Base-by-base conservation (phyloP, 2,113 vertebrate genomes). In the Dryoscopus gambensis region DNA sequence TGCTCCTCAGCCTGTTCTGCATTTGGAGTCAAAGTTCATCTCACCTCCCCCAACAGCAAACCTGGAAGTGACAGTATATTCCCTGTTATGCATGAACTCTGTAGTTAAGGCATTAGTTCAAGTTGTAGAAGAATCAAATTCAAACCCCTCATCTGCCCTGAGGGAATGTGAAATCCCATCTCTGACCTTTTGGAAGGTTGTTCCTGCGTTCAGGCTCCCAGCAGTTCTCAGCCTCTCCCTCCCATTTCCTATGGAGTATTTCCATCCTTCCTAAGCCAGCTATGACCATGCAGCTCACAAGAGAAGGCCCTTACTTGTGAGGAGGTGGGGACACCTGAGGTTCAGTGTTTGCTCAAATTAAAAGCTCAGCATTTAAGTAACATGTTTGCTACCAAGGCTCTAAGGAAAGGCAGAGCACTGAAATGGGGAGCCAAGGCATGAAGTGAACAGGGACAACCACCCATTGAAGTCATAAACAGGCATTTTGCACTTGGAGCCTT, bases 391-490 rank as follows among this genome's bases (percentile, higher is more conserved):
- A 57, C 31, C 9, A 25, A 25, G 17, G 33, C 35, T 75, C 83
- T 79, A 68, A 88, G 56, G 53, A 92, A 83, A 76, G 53, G 70
- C 65, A 90, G 52, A 71, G 25, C 42, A n/a, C 12, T 50, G 88
- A 68, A 59, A 33, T 5, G n/a, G n/a, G 28, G 22, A 84, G 50
- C n/a, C 57, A 56, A 80, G 30, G 56, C 18, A 25, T 10, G 11
- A 42, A 52, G 30, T 27, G 40, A 80, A 52, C 31, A 37, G 30
- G 31, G 77, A 69, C 10, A 56, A 44, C 4, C 6, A 6, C 33
- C 56, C 46, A 25, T 0, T 24, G 31, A 74, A 62, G 42, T 13
- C 20, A 78, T 31, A 39, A 75, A 28, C 35, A 35, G 52, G 8
- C 0, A 35, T 53, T 76, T 84, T 73, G 57, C 37, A 23, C 24